Base-by-base conservation (phyloP, 2,113 vertebrate species). In the Prinia subflava region DNA sequence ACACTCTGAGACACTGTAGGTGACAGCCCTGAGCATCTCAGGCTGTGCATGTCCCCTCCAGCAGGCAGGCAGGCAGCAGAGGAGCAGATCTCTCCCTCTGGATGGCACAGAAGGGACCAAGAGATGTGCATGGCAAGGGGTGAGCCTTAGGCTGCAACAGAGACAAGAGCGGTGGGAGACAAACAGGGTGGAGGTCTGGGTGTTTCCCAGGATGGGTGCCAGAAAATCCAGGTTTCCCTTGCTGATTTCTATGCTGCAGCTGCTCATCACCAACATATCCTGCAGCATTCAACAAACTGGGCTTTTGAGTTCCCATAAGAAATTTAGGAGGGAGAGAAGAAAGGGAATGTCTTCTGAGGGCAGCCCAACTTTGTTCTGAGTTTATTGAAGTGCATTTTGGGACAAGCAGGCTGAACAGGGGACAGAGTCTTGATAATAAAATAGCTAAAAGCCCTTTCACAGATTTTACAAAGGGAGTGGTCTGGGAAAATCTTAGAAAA, bases 401-500 rank as follows among this genome's bases (percentile, higher is more conserved):
- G 70, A 91, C 68, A 77, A 69, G 31, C 33, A 30, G 1, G 1
- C 59, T 88, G 64, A 75, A 67, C 3, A 1, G 33, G 50, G 50
- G 50, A 83, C 59, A 74, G 64, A 89, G 55, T 8, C n/a, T 71
- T 92, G 76, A 86, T 92, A 88, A 88, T 94, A 96, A 83, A 96
- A 93, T 76, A 62, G 65, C 83, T 87, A 67, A 74, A 88, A 95
- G 64, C 41, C 47, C 60, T 96, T 71, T 56, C 41, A 89, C 15
- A 90, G 41, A 71, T 81, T 80, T 87, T 92, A 82, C n/a, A 75
- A 69, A 87, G 65, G 84, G 88, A 90, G 52, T 60, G 14, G 74
- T 70, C 77, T 96, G 94, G 88, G 92, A 95, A 96, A 94, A 41
- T 84, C 92, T 92, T 49, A 90, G 57, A 96, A 91, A 90, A 67